These are phyloP conservation scores for Drosophila maculinotata DNA, from an alignment of 2,888 invertebrate species.

Conservation along the genomic window DNA sequence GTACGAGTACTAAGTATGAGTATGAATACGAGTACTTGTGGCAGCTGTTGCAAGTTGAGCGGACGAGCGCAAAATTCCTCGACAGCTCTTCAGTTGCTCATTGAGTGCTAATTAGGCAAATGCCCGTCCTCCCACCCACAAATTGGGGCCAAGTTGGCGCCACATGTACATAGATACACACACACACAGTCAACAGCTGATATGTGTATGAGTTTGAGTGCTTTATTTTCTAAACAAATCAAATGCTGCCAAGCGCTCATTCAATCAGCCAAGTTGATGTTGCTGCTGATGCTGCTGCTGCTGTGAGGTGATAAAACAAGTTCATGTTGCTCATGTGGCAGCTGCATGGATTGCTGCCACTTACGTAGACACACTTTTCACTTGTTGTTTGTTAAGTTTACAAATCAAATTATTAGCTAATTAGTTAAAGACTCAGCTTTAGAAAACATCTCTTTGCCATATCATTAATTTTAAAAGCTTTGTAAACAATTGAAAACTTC, in stretches of 20 bases:
- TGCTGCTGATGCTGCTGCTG: conserved; percentile 28
- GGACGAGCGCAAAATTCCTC: conserved; percentile 38
- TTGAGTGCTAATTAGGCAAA: conserved; percentile 80
- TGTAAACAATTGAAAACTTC: conserved; percentile 34
- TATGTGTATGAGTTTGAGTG: conserved; percentile 47
- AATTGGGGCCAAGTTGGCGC: conserved; percentile 83
- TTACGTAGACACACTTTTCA: conserved; percentile 27
- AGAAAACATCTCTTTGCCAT: conserved; percentile 4
- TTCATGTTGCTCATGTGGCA: conserved; percentile 51
- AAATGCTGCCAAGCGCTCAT: conserved; percentile 75
- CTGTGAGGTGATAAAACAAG: conserved; percentile 74
- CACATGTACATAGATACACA: conserved; percentile 53
- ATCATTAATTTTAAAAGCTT: conserved; percentile 38
- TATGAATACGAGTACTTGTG: conserved; percentile 29
- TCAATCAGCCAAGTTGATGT: conserved; percentile 73
- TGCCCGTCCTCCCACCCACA: conserved; percentile 66
- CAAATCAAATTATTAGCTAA: conserved; percentile 68
- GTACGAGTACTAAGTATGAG: conserved; percentile 22
- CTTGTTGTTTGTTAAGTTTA: conserved; percentile 35
- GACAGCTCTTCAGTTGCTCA: conserved; percentile 63
- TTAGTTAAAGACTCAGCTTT: conserved; percentile 45
- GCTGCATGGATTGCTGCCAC: conserved; percentile 35
- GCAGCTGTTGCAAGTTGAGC: conserved; percentile 49
- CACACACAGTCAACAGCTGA: conserved; percentile 41
- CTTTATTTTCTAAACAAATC: conserved; percentile 82